Conservation (phyloP, 1,140 invertebrate genomes). For the Heliconius hewitsoni region DNA sequence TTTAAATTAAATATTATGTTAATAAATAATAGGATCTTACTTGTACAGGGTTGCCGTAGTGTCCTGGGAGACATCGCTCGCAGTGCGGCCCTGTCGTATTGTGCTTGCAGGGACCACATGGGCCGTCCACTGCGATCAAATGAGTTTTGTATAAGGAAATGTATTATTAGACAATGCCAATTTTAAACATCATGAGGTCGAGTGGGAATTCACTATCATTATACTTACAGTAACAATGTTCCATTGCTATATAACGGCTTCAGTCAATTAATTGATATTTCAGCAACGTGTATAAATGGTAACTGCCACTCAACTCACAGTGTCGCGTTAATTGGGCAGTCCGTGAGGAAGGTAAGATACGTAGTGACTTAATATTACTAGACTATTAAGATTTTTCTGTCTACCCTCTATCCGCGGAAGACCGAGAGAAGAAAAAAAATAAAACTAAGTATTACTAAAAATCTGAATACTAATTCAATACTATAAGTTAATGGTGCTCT, state of each 20-base stretch:
- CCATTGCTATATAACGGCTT: no score
- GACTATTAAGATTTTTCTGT: no score
- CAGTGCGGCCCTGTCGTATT: constrained; percentile 88
- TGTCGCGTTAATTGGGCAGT: not conserved
- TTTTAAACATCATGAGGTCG: no score
- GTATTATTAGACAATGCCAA: not conserved
- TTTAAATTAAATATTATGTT: no score
- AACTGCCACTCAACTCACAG: not conserved
- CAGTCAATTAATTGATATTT: no score
- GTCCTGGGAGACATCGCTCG: constrained; percentile 93
- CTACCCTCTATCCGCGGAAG: no score
- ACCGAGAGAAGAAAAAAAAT: not conserved
- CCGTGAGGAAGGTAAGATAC: not conserved
- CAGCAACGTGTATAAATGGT: no score
- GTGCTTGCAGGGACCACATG: constrained; percentile 88
- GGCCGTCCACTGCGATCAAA: constrained; percentile 80
- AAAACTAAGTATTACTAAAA: not conserved
- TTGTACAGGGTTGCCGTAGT: constrained; percentile 92
- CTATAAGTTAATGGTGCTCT: not conserved
- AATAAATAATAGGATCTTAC: constrained; percentile 73
- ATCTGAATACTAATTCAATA: no score
- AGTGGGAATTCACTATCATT: no score
- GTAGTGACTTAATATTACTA: not conserved
- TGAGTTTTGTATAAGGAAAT: not conserved
- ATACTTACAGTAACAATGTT: no score